Base-by-base conservation (phyloP, 2,888 invertebrate species). In the Tolmerus cingulatus region DNA sequence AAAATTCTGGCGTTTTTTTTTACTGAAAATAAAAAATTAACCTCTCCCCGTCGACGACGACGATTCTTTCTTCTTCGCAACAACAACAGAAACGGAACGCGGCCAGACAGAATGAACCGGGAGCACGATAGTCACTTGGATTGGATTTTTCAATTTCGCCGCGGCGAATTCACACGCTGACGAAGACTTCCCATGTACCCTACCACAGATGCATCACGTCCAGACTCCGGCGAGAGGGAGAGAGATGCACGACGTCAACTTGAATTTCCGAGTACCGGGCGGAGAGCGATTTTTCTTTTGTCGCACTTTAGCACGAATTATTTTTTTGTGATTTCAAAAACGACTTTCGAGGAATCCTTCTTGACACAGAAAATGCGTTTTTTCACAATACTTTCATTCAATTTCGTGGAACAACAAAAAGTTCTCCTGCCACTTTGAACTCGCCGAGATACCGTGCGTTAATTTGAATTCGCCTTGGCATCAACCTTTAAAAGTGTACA, bases 1-100 rank as follows among this genome's bases (percentile, higher is more conserved):
- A 74, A 85, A 85, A 85, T 84, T 30, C 85, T 34, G 85, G 85
- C 85, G 85, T 85, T 85, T 85, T 74, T 85, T 74, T 85, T 74
- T 66, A 74, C 74, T 85, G 46, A 85, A 85, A 85, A 85, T 85
- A 85, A 85, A 85, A 85, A 85, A 46, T 85, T 85, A 85, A 85
- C 85, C 85, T 85, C 66, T 66, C 66, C 57, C 12, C 66, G 66
- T 66, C 66, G 66, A 66, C 66, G 66, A 66, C 66, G 66, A 66
- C 66, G 66, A 66, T 27, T 66, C 34, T 79, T 19, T 51, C 51
- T 79, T 79, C 79, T 79, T 51, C 79, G 23, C 51, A 79, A 79
- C 79, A 79, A 79, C 79, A 78, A 66, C 66, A 66, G 66, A 40
- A 79, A 51, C 79, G 51, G 30, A 79, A 79, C 79, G 51, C 27